Base-by-base conservation (phyloP, 2,797 vertebrate species). In the Chrosomus eos region DNA sequence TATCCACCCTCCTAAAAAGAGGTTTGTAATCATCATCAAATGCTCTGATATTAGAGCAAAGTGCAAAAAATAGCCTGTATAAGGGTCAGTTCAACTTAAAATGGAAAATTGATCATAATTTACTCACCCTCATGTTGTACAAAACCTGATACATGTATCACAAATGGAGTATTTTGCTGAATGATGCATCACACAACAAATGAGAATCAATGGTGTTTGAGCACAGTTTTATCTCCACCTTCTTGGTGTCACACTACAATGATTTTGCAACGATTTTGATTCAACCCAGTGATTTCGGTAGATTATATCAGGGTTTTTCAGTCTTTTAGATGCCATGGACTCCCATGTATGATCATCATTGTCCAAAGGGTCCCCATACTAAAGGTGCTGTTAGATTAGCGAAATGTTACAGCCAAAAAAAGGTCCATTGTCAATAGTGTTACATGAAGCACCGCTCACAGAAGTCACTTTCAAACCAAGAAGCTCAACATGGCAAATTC, bases 1-100 rank as follows among this genome's bases (percentile, higher is more conserved):
- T 31, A 40, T 74, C 13, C 43, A 28, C 9, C 16, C n/a, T 28
- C 13, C 45, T 68, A 70, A 81, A 58, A 81, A 19, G 14, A 58
- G 23, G 48, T 36, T 55, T 58, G 33, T 72, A 60, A 60, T 81
- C 51, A 70, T 81, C 40, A 66, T 51, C 13, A 48, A 33, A 67
- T 43, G 58, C 28, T 80, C 51, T 80, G 40, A 48, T 64, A 45
- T 78, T 67, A n/a, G 26, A 23, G 3, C 19, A 13, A 31, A 48
- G 19, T 23, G n/a, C 7, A 53, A 62, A 62, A 62, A 62, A 62
- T 11, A 48, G n/a, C 53, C 33, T 0, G 1, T 64, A 66, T 45
- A 79, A 31, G 26, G 36, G 58, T 79, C 62, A 38, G 55, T 19
- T 31, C 58, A 64, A 14, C 70, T 36, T 28, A 40, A 62, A 78